phyloP scores from a whole-genome alignment of 2,797 vertebrate genomes.

The Microtus obscurus region DNA sequence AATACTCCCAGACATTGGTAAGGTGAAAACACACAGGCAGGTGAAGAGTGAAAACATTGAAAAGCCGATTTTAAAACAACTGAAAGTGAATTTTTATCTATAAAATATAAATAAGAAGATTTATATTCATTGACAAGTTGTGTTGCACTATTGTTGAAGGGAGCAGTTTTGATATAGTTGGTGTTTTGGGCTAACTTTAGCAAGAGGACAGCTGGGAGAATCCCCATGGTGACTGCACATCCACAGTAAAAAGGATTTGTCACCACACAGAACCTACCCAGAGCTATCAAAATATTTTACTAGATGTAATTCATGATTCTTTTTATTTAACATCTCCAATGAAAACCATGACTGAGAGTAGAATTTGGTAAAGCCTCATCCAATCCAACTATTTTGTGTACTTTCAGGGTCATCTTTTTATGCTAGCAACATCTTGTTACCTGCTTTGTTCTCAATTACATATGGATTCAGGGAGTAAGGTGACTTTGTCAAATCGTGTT shows the following conservation, averaged over 20 bases:
- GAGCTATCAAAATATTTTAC: slow-evolving; percentile 39
- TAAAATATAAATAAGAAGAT: not conserved
- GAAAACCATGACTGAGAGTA: not conserved
- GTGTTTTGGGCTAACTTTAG: not conserved
- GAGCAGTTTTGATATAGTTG: not conserved
- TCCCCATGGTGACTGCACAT: not conserved
- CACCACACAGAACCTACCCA: not conserved
- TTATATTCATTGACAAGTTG: not conserved
- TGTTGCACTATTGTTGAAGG: not conserved
- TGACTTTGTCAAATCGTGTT: slow-evolving; percentile 70
- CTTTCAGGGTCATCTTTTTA: slow-evolving; percentile 28
- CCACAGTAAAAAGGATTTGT: not conserved
- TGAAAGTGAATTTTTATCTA: not conserved
- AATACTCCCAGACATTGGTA: not conserved
- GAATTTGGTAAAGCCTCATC: slow-evolving; percentile 5
- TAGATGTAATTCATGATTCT: not conserved
- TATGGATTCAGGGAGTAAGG: slow-evolving; percentile 16
- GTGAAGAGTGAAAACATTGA: not conserved
- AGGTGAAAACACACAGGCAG: rapidly evolving
- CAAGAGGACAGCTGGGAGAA: not conserved
- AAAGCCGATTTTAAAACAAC: not conserved
- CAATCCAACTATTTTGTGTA: not conserved
- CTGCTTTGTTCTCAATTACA: slow-evolving; percentile 53
- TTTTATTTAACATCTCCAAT: not conserved
- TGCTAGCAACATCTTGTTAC: not conserved